Evolutionary conservation across 1,140 invertebrate species (phyloP).

Genomic region (Drosophila repleta): DNA sequence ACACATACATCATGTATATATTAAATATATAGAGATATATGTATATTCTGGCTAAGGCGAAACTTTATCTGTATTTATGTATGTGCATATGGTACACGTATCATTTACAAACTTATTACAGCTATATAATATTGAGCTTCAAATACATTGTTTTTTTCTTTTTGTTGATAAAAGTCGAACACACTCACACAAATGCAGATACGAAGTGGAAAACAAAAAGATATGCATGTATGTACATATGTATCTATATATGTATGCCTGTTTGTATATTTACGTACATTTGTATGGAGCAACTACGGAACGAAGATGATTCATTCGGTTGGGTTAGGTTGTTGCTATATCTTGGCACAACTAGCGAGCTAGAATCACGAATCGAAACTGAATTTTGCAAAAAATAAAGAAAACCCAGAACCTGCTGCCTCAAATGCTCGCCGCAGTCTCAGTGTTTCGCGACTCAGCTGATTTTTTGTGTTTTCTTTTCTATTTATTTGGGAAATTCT

Average conservation of each 20-base stretch:
- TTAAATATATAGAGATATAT: not conserved
- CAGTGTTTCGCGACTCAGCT: conserved; percentile 34
- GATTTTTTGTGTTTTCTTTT: conserved; percentile 22
- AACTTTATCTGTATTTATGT: conserved; percentile 49
- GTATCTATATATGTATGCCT: not conserved
- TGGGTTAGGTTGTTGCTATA: conserved; percentile 32
- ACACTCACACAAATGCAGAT: conserved; percentile 4
- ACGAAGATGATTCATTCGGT: conserved; percentile 61
- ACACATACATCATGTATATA: not conserved
- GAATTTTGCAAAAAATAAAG: conserved; percentile 58
- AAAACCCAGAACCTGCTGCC: conserved; percentile 60
- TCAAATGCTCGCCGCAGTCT: conserved; percentile 23
- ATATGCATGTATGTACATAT: not conserved
- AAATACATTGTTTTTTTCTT: conserved; percentile 48
- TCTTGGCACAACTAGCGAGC: conserved; percentile 55
- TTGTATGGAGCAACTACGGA: conserved; percentile 28
- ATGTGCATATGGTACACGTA: conserved; percentile 13
- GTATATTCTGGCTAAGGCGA: conserved; percentile 26
- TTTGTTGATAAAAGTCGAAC: conserved; percentile 38
- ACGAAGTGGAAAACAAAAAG: conserved; percentile 34
- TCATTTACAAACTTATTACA: conserved; percentile 44
- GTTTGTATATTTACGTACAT: conserved; percentile 4
- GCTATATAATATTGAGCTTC: conserved; percentile 60
- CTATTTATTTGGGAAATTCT: conserved; percentile 26
- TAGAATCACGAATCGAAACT: conserved; percentile 63